A percentile compares a stretch with the other conserved stretches of the same genome.
Evolutionary conservation across 2,888 invertebrate species (phyloP).

Genomic region (Dexiosoma caninum): DNA sequence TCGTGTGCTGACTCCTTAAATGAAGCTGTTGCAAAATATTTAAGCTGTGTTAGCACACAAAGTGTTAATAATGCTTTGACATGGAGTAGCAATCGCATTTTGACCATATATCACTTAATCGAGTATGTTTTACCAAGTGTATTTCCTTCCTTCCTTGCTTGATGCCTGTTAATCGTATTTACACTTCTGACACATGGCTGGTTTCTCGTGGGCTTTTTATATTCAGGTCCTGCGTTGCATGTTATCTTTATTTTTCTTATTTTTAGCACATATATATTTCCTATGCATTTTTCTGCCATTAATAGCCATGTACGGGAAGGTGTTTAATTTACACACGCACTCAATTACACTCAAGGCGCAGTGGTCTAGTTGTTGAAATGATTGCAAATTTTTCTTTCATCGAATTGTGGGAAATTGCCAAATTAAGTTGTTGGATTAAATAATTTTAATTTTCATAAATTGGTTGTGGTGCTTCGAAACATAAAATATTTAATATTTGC

Average conservation of each 20-base stretch:
- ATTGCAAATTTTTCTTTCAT: constrained; percentile 19
- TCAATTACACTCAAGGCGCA: constrained; percentile 2
- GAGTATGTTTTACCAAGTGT: neutral
- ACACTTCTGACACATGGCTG: constrained; percentile 12
- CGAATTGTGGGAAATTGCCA: constrained; percentile 39
- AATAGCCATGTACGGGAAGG: neutral
- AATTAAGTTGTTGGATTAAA: constrained; percentile 35
- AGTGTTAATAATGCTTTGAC: neutral
- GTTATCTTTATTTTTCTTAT: neutral
- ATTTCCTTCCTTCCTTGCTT: neutral
- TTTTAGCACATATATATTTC: no score
- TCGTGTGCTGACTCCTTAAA: neutral
- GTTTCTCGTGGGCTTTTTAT: constrained; percentile 30
- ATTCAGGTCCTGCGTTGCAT: neutral
- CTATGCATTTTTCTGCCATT: neutral
- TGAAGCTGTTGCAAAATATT: neutral
- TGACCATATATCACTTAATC: neutral
- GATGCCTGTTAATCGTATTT: constrained; percentile 10
- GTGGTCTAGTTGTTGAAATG: constrained; percentile 1
- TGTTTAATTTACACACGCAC: constrained; percentile 24
- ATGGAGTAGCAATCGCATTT: neutral
- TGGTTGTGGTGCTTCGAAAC: no score
- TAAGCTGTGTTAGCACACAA: neutral
- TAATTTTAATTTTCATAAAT: no score
- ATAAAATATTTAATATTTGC: neutral